phyloP scores from a whole-genome alignment of 2,888 invertebrate species.

The Acrocyrtus sp. region DNA sequence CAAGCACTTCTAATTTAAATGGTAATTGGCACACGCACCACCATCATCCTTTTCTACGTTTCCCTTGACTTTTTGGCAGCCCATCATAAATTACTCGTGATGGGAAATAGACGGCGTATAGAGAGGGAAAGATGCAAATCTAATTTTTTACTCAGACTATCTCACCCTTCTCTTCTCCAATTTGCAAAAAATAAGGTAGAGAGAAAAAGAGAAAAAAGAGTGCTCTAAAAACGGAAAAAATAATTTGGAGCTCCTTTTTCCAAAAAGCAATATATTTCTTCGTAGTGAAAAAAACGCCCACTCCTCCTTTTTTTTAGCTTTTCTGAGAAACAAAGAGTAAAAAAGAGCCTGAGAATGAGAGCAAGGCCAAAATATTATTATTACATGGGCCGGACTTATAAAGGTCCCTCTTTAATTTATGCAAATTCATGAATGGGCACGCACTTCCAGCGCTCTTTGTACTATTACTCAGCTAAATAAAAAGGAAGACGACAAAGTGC shows the following conservation, averaged over 20 bases:
- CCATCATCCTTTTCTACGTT: not conserved
- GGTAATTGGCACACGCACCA: conserved; percentile 37
- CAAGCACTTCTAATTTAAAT: conserved; percentile 45
- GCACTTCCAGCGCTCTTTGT: not conserved
- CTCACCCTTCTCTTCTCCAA: conserved; percentile 1
- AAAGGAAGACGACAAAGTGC: too few relatives aligned
- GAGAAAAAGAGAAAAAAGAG: not conserved
- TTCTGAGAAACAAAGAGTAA: too few relatives aligned
- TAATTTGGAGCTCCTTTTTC: too few relatives aligned
- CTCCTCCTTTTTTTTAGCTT: too few relatives aligned
- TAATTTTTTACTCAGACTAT: not conserved
- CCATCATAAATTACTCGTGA: conserved; percentile 35
- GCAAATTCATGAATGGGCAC: conserved; percentile 28
- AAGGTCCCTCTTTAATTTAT: conserved; percentile 27
- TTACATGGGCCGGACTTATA: too few relatives aligned
- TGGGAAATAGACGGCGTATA: not conserved
- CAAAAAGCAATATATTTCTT: too few relatives aligned
- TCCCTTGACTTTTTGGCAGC: conserved; percentile 33
- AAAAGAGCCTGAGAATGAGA: too few relatives aligned
- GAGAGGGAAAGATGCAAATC: not conserved
- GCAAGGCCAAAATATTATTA: too few relatives aligned
- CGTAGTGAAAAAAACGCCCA: too few relatives aligned
- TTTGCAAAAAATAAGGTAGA: not conserved
- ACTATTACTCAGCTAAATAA: too few relatives aligned
- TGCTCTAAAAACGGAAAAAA: not conserved